phyloP scores from a whole-genome alignment of 2,888 invertebrate species.

The Luffia ferchaultella region DNA sequence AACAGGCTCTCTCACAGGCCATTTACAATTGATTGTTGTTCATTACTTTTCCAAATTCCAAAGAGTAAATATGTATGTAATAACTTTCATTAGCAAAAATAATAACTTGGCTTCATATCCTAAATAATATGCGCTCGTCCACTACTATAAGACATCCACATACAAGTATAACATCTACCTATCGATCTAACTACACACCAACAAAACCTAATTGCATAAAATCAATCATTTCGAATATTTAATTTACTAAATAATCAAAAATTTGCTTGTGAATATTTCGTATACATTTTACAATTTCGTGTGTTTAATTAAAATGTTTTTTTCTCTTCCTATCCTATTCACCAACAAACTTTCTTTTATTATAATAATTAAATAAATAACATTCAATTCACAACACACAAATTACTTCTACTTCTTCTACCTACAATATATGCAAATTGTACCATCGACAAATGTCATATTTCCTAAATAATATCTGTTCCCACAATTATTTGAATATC shows the following conservation, averaged over 20 bases:
- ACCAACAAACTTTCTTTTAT: no score
- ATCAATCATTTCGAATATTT: background rate
- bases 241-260: background rate
- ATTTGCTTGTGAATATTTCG: no score
- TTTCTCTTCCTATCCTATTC: no score
- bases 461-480: no score
- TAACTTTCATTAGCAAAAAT: no score
- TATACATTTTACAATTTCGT: no score
- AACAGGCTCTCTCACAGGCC: no score
- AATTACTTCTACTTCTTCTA: constrained; percentile 10
- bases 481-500: no score
- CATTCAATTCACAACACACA: constrained; percentile 45
- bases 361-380: constrained; percentile 29
- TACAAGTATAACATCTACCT: constrained; percentile 57
- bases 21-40: no score
- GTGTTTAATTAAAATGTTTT: no score
- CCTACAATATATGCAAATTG: background rate
- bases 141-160: constrained; percentile 29
- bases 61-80: no score
- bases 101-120: constrained; percentile 26
- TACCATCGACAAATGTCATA: background rate
- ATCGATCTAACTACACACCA: constrained; percentile 9
- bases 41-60: no score
- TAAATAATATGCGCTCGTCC: background rate
- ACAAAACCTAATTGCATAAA: background rate